Evolutionary conservation across 2,113 vertebrate genomes (phyloP).

Genomic region (Rhineura floridana): DNA sequence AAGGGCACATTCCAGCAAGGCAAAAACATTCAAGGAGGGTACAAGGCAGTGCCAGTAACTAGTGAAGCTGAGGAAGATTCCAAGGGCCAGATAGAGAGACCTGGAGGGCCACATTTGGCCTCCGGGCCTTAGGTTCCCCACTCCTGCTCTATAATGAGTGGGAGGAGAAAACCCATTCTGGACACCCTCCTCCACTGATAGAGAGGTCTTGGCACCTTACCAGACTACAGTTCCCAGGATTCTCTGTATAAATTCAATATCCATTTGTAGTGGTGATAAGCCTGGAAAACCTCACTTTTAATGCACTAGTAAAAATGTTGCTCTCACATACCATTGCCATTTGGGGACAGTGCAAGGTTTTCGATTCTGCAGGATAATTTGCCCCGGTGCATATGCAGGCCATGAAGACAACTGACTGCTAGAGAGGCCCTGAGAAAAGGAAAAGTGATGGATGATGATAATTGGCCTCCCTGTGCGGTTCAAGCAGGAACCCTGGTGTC

Average conservation of each 20-base stretch:
- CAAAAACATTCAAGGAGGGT: too few relatives aligned
- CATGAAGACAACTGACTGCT: slow-evolving; percentile 67
- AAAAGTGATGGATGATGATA: background rate
- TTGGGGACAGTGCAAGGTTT: slow-evolving; percentile 57
- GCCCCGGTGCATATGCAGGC: slow-evolving; percentile 70
- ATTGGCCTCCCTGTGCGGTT: too few relatives aligned
- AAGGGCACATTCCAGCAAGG: too few relatives aligned
- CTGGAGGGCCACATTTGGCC: too few relatives aligned
- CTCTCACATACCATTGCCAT: background rate
- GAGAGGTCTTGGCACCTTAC: background rate
- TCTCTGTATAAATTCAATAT: background rate
- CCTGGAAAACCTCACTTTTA: background rate
- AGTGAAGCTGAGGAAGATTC: too few relatives aligned
- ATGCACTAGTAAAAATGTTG: background rate
- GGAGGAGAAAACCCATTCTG: background rate
- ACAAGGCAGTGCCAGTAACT: too few relatives aligned
- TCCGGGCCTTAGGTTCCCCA: too few relatives aligned
- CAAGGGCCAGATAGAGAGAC: too few relatives aligned
- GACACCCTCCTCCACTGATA: too few relatives aligned
- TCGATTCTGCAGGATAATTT: slow-evolving; percentile 59
- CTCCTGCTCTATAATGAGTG: background rate
- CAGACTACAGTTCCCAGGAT: background rate
- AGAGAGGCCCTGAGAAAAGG: slow-evolving; percentile 24
- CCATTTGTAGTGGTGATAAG: background rate
- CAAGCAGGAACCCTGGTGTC: too few relatives aligned